Base-by-base conservation (phyloP, 2,797 vertebrate genomes). In the Lateolabrax maculatus region DNA sequence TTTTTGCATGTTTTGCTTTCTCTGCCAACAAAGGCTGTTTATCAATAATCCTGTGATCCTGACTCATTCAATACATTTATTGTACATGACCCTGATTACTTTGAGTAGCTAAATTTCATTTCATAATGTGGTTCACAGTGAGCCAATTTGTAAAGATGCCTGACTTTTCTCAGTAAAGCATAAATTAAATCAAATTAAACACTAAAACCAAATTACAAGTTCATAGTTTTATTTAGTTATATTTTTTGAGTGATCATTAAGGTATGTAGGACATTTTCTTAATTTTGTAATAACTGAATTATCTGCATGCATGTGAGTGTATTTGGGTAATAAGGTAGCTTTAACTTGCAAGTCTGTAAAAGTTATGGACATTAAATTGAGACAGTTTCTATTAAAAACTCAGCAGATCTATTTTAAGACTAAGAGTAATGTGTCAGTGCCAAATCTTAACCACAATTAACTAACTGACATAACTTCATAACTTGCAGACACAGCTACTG, bases 381-480 rank as follows among this genome's bases (percentile, higher is more conserved):
- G 34, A 43, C n/a, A 34, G 5, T 37, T 53, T 51, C 46, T 31
- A 65, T 48, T 34, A 61, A 77, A 65, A 61, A 23, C 25, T 29
- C 69, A 4, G 15, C 41, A 51, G 12, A 19, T 37, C n/a, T 29
- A 43, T 37, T 41, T 34, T 5, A 65, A 58, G 48, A 77, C 5
- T 13, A 41, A 51, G 16, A 39, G 13, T 21, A 39, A 66, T 16
- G 21, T 21, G 25, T 5, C 8, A 9, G 21, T 60, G 36, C 13
- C 55, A 27, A 23, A 18, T 19, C 37, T 27, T 43, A 63, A 19
- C 43, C 27, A 2, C n/a, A 43, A 23, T n/a, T 9, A 51, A 58
- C 31, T 31, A 62, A 29, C 5, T n/a, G 36, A 39, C 56, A 62
- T 27, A 23, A n/a, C 27, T 36, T 56, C 19, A 31, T 62, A 39